phyloP scores from a whole-genome alignment of 92 coral and sea anemone species.

The Palythoa heliodiscus region DNA sequence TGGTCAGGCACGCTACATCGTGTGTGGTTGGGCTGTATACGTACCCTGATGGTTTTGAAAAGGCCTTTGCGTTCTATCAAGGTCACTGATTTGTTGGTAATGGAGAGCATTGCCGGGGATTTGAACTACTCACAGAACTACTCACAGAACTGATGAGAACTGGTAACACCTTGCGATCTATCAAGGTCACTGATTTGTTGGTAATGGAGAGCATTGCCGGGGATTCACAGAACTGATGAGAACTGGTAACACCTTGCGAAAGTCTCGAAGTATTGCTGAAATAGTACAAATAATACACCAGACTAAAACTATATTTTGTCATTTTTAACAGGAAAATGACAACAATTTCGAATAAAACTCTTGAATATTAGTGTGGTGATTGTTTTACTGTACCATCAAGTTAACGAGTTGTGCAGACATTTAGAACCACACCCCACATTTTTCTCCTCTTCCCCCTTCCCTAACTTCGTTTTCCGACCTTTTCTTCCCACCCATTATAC shows the following conservation, averaged over 20 bases:
- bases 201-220: slow-evolving; percentile 5
- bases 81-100: background rate
- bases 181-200: background rate
- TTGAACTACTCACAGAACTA: background rate
- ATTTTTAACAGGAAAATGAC: slow-evolving; percentile 26
- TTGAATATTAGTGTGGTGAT: background rate
- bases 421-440: background rate
- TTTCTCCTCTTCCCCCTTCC: background rate
- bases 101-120: background rate
- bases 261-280: slow-evolving; percentile 14
- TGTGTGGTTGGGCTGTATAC: background rate
- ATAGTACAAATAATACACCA: slow-evolving; percentile 28
- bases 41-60: background rate
- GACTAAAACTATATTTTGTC: slow-evolving; percentile 34
- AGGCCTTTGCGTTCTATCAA: background rate
- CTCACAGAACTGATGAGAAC: background rate
- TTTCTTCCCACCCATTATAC: no score
- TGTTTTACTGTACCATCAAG: background rate
- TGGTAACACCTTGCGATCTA: background rate
- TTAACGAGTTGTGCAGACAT: background rate
- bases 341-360: slow-evolving; percentile 36
- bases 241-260: background rate
- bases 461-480: no score
- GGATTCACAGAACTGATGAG: background rate
- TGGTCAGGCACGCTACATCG: background rate